Conservation (phyloP, 1,140 invertebrate genomes). For the Parasteatoda tepidariorum region DNA sequence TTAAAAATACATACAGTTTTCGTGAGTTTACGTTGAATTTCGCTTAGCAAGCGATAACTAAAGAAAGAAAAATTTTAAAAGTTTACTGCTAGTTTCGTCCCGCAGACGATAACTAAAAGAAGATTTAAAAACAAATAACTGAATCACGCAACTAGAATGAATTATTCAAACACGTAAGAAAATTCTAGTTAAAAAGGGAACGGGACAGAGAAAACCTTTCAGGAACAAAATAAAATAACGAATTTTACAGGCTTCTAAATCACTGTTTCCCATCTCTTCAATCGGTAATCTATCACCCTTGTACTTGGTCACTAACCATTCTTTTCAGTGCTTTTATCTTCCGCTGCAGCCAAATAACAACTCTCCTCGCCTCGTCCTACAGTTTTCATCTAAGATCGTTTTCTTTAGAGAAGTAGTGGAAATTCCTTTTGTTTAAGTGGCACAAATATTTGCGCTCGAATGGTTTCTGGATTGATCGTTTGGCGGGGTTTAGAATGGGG, state of each 20-base stretch:
- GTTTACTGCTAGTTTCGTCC: no score
- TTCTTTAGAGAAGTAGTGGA: constrained; percentile 16
- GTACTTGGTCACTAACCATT: constrained; percentile 1
- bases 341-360: constrained; percentile 39
- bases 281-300: constrained; percentile 25
- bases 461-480: constrained; percentile 46
- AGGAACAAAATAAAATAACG: neutral
- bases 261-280: constrained; percentile 29
- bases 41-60: no score
- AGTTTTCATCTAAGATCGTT: constrained; percentile 7
- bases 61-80: no score
- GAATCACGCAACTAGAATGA: neutral
- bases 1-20: no score
- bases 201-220: neutral
- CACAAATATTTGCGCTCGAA: constrained; percentile 53
- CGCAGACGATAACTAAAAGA: no score
- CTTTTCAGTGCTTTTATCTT: constrained; percentile 33
- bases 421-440: constrained; percentile 54
- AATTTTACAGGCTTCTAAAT: constrained; percentile 35
- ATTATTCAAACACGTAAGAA: neutral
- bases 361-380: constrained; percentile 21
- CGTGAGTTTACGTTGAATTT: no score
- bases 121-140: neutral
- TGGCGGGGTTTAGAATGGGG: neutral
- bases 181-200: neutral